Conservation (phyloP, 1,140 invertebrate genomes). For the Heliconius nattereri region DNA sequence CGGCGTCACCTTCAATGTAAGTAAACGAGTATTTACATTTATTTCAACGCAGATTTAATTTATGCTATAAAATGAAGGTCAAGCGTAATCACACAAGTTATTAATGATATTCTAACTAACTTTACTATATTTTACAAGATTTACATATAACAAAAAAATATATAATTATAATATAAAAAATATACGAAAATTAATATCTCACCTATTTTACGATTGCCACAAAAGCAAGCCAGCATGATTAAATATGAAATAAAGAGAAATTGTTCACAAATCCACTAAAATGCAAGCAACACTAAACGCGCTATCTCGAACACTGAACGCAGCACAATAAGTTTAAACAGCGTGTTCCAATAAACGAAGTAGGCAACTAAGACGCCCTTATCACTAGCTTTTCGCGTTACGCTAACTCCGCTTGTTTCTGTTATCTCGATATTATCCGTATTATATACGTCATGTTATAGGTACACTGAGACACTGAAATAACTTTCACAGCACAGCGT, state of each 20-base stretch:
- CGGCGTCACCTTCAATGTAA: neutral
- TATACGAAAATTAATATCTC: conserved; percentile 29
- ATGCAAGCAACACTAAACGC: conserved; percentile 62
- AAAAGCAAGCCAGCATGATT: conserved; percentile 69
- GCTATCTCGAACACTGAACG: conserved; percentile 69
- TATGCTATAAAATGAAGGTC: conserved; percentile 6
- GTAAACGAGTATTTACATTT: neutral
- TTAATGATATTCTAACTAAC: neutral
- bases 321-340: conserved; percentile 61
- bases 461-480: conserved; percentile 2
- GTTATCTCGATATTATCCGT: conserved; percentile 42
- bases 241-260: conserved; percentile 40
- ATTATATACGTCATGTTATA: conserved; percentile 16
- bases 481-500: neutral
- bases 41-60: conserved; percentile 2
- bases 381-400: conserved; percentile 56
- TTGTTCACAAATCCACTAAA: conserved; percentile 44
- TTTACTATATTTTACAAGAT: neutral
- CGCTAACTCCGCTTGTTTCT: conserved; percentile 43
- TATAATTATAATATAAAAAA: neutral
- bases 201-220: conserved; percentile 67
- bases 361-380: conserved; percentile 59
- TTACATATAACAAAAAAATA: neutral
- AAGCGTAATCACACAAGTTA: conserved; percentile 5
- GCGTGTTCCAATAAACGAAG: conserved; percentile 52